Evolutionary conservation across 1,140 invertebrate genomes (phyloP).

Genomic region (Lycorma delicatula): DNA sequence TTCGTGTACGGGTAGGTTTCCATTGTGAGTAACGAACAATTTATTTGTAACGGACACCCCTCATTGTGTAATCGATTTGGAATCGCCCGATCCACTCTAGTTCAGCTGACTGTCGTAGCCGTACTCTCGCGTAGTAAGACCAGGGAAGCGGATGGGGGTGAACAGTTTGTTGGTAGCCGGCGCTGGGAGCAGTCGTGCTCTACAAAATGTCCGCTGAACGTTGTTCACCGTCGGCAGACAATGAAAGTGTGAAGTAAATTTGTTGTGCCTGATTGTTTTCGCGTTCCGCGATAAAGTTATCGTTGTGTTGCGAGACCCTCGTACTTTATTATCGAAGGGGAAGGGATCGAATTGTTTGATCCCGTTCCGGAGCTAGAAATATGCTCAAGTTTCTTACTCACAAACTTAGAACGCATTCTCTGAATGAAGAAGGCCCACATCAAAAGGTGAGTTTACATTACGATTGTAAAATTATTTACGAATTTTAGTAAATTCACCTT

Average conservation of each 20-base stretch:
- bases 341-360: constrained; percentile 11
- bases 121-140: constrained; percentile 33
- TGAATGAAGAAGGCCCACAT: constrained; percentile 64
- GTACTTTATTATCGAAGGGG: constrained; percentile 13
- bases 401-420: constrained; percentile 67
- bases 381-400: constrained; percentile 73
- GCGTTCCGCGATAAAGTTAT: not conserved
- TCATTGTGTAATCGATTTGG: constrained; percentile 40
- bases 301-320: constrained; percentile 18
- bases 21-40: constrained; percentile 11
- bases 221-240: constrained; percentile 3
- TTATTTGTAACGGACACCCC: constrained; percentile 30
- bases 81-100: constrained; percentile 38
- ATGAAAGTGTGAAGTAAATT: constrained; percentile 11
- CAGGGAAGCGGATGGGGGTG: constrained; percentile 39
- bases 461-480: not conserved
- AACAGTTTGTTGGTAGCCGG: constrained; percentile 42
- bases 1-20: not conserved
- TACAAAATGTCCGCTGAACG: constrained; percentile 11
- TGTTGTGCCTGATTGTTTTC: not conserved
- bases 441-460: constrained; percentile 47
- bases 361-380: constrained; percentile 37
- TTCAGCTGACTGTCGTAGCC: constrained; percentile 44
- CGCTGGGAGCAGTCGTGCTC: constrained; percentile 35
- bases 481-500: constrained; percentile 22